Evolutionary conservation across 2,888 invertebrate genomes (phyloP).

Genomic region (Byasa hedistus): DNA sequence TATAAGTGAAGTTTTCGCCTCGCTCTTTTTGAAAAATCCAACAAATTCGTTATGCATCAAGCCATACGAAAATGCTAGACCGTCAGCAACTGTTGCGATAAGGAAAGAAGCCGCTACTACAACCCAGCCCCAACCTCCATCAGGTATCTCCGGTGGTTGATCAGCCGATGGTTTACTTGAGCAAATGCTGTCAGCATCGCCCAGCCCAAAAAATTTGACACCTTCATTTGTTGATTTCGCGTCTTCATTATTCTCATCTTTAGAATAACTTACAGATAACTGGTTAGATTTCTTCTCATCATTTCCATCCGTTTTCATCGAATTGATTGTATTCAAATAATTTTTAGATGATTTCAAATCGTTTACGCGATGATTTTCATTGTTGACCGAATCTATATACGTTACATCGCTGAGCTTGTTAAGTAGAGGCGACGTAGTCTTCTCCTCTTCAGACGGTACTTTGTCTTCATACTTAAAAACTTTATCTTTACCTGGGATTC

Average conservation of each 20-base stretch:
- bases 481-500: constrained; percentile 71
- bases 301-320: constrained; percentile 58
- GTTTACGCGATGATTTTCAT: constrained; percentile 50
- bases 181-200: constrained; percentile 74
- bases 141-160: constrained; percentile 83
- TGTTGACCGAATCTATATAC: constrained; percentile 61
- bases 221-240: constrained; percentile 71
- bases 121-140: constrained; percentile 96
- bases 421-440: constrained; percentile 70
- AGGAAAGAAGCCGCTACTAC: constrained; percentile 92
- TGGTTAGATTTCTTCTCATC: constrained; percentile 48
- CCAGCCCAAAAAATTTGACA: constrained; percentile 77
- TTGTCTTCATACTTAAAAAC: constrained; percentile 61
- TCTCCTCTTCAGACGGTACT: constrained; percentile 75
- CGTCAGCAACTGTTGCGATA: constrained; percentile 94
- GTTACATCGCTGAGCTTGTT: constrained; percentile 57
- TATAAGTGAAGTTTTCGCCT: constrained; percentile 92
- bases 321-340: constrained; percentile 66
- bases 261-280: constrained; percentile 56
- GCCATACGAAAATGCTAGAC: constrained; percentile 95
- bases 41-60: constrained; percentile 90
- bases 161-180: constrained; percentile 59
- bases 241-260: constrained; percentile 56
- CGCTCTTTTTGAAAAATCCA: constrained; percentile 86
- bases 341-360: constrained; percentile 50